phyloP scores from a whole-genome alignment of 2,797 vertebrate species.

The Chromobotia macracanthus region DNA sequence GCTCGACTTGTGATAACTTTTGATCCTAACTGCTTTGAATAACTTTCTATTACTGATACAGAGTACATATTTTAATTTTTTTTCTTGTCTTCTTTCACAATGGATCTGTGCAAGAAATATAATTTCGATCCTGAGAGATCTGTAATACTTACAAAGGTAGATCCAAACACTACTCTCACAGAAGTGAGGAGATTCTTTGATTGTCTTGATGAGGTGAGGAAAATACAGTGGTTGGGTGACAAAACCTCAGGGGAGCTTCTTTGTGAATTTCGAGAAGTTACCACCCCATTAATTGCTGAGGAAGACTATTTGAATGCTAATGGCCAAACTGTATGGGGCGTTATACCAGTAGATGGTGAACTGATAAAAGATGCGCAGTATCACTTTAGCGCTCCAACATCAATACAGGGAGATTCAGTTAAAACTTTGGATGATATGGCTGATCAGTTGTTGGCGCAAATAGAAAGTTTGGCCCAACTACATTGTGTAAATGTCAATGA shows the following conservation, averaged over 20 bases:
- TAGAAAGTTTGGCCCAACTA: not conserved
- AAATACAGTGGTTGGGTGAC: not conserved
- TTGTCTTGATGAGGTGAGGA: constrained; percentile 7
- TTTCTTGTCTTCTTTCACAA: no score
- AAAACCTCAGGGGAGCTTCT: not conserved
- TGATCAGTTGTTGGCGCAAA: not conserved
- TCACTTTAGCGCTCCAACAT: no score
- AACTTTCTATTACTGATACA: no score
- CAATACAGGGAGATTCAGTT: not conserved
- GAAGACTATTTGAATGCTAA: not conserved
- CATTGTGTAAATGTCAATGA: not conserved
- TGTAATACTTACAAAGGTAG: not conserved
- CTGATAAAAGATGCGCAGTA: no score
- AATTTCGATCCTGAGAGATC: not conserved
- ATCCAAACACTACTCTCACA: not conserved
- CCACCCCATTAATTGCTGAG: not conserved
- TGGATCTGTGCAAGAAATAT: not conserved
- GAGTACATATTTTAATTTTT: no score
- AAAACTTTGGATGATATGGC: not conserved
- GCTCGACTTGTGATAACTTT: no score
- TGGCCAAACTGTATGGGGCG: not conserved
- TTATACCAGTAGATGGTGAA: not conserved
- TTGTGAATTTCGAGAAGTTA: not conserved
- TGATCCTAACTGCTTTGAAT: no score
- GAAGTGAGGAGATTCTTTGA: not conserved